Evolutionary conservation across 2,797 vertebrate genomes (phyloP).

Genomic region (Cebuella pygmaea): DNA sequence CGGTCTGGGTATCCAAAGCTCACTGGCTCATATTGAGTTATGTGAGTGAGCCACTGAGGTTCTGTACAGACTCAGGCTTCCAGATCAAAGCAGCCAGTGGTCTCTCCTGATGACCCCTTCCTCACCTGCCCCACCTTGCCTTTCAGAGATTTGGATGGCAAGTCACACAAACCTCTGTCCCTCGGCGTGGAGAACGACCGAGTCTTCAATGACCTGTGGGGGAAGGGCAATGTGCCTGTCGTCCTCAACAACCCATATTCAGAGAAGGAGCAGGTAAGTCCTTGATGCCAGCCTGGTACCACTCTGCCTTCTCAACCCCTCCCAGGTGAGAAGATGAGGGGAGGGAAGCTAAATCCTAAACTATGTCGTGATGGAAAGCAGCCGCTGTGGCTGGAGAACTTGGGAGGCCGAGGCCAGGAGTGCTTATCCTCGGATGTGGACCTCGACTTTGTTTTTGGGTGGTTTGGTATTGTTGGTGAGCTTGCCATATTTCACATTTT

Average conservation of each 20-base stretch:
- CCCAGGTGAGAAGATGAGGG: not conserved
- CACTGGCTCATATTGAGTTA: accelerated
- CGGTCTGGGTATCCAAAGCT: not conserved
- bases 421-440: accelerated
- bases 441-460: not conserved
- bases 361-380: not conserved
- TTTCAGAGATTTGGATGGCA: slow-evolving; percentile 90
- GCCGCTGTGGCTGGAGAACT: not conserved
- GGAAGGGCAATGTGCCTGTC: slow-evolving; percentile 83
- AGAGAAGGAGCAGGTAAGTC: slow-evolving; percentile 90
- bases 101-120: not conserved
- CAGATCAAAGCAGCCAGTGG: too few species aligned
- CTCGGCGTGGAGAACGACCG: slow-evolving; percentile 87
- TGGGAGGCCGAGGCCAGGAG: not conserved
- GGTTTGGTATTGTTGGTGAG: not conserved
- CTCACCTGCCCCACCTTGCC: slow-evolving; percentile 19
- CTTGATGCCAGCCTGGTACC: accelerated
- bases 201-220: slow-evolving; percentile 86
- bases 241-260: slow-evolving; percentile 89
- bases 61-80: not conserved
- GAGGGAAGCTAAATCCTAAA: not conserved
- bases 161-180: slow-evolving; percentile 84
- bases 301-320: accelerated
- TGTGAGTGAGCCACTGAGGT: accelerated
- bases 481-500: not conserved